Conservation (phyloP, 1,140 invertebrate genomes). For the Megathymus violae region DNA sequence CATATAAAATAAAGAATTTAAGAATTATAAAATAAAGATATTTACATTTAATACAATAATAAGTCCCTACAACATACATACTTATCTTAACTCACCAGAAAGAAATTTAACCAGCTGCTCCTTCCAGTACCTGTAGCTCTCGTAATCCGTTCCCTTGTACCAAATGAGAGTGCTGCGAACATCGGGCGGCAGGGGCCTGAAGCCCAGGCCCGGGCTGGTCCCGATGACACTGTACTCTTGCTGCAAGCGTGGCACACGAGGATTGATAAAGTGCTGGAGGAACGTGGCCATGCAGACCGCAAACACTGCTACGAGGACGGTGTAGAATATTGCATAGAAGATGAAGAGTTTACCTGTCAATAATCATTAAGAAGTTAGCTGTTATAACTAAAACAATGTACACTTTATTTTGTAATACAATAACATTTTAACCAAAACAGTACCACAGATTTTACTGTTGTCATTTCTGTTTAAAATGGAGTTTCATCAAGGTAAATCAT, state of each 20-base stretch:
- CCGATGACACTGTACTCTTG: conserved; percentile 88
- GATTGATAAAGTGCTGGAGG: conserved; percentile 85
- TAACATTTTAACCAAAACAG: too few species aligned
- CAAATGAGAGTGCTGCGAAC: conserved; percentile 96
- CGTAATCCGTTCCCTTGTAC: conserved; percentile 91
- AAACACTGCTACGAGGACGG: conserved; percentile 90
- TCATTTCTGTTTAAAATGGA: too few species aligned
- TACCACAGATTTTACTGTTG: too few species aligned
- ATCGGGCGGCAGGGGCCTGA: conserved; percentile 92
- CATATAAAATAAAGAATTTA: too few species aligned
- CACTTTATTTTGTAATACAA: too few species aligned
- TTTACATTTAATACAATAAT: too few species aligned
- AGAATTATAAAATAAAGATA: too few species aligned
- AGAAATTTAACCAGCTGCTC: conserved; percentile 89
- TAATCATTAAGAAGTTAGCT: conserved; percentile 33
- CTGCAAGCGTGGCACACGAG: conserved; percentile 87
- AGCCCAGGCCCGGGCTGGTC: conserved; percentile 94
- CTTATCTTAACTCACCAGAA: conserved; percentile 84
- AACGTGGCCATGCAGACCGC: conserved; percentile 93
- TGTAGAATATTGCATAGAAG: conserved; percentile 96
- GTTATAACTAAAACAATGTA: too few species aligned
- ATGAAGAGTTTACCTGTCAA: conserved; percentile 89
- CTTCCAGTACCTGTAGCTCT: conserved; percentile 92
- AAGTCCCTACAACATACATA: neutral
- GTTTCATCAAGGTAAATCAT: too few species aligned